Evolutionary conservation across 2,113 vertebrate species (phyloP), one percentile per base, ranked within the genome.

Genomic region (Circaetus cinerascens): DNA sequence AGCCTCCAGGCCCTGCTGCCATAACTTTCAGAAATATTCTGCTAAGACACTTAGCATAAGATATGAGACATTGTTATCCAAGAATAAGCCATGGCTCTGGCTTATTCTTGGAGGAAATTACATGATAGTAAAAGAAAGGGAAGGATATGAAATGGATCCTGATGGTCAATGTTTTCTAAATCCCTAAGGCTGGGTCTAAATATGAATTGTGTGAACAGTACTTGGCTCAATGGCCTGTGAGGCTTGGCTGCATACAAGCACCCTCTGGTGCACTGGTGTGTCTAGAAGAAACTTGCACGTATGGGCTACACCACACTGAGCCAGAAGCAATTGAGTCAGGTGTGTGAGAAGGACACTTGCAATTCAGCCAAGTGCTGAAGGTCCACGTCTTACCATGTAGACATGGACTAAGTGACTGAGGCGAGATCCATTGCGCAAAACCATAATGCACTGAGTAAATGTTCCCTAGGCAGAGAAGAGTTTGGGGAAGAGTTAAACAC

Each of bases 251-350:
- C 48, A 43, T 9, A 14, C 29, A 43, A 69, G 36, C 45, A 40
- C 8, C 10, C 30, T 73, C 6, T 1, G 1, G 22, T 66, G 25
- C 43, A 22, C 15, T 9, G 1, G 0, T 40, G 30, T 40, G 22
- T 45, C 2, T 1, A 7, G 51, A 60, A 50, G 69, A 36, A 72
- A 56, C 4, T 15, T 16, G 36, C 20, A 8, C 7, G 0, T 1
- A 15, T 3, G 46, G 56, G 8, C 38, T 36, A 0, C 4, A 2
- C 15, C 1, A 0, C 3, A 0, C 40, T 1, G 19, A 66, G 40
- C 21, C 26, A 53, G 51, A 53, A 16, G 51, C 51, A 53, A 16
- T 16, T 16, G 26, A 29, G 51, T 53, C 51, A 53, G 7, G 13
- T 50, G 55, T 2, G 2, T 32, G 53, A 60, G 66, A n/a, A 23